Evolutionary conservation across 2,113 vertebrate genomes (phyloP).

Genomic region (Aldabrachelys gigantea): DNA sequence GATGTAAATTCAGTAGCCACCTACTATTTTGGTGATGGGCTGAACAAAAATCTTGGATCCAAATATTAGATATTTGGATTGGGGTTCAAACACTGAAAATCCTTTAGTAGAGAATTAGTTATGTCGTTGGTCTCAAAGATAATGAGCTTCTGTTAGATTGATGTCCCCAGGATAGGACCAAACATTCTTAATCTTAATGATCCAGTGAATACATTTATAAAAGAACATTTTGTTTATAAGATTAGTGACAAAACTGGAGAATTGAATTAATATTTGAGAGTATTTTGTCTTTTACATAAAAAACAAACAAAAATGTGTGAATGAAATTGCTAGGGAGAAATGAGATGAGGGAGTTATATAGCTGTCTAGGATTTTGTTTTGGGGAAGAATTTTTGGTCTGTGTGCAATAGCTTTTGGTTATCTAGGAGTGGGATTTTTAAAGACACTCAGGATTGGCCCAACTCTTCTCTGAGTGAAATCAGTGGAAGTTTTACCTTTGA

Average conservation of each 20-base stretch:
- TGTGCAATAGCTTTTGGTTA: background rate
- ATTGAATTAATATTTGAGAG: background rate
- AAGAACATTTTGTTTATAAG: fast-evolving
- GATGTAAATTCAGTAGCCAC: background rate
- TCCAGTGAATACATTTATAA: background rate
- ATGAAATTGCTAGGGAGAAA: background rate
- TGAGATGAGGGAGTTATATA: background rate
- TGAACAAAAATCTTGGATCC: fast-evolving
- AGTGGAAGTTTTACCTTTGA: background rate
- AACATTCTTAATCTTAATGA: background rate
- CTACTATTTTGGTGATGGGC: background rate
- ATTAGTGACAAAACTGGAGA: background rate
- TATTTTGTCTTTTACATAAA: background rate
- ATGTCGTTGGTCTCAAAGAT: background rate
- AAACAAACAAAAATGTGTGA: background rate
- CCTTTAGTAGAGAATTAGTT: background rate
- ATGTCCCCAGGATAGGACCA: background rate
- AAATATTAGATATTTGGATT: background rate
- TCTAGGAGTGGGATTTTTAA: background rate
- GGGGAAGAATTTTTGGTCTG: background rate
- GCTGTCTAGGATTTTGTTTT: background rate
- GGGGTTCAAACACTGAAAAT: background rate
- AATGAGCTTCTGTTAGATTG: background rate
- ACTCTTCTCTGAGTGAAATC: background rate
- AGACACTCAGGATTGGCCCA: background rate